Evolutionary conservation across 2,888 invertebrate genomes (phyloP), one percentile per base, ranked within the genome.

Genomic region (Euclidia mi): DNA sequence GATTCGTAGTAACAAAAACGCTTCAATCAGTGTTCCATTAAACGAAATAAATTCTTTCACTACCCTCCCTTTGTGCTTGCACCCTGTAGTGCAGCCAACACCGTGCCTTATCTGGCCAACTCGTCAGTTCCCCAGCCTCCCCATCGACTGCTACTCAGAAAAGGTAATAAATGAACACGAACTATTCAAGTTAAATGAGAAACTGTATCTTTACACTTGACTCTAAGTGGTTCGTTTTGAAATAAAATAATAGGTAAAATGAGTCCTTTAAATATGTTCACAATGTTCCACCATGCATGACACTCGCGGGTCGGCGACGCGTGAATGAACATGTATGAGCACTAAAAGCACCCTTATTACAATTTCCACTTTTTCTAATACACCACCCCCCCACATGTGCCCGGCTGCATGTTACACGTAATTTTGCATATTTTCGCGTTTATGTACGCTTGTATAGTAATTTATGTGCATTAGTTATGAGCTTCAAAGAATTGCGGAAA

Each of bases 381-480:
- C n/a, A n/a, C n/a, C n/a, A n/a, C 82, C 79, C 77, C 77, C 66
- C 64, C 85, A 83, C 74, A 84, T 82, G 84, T 71, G 82, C 75
- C 78, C 80, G 58, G 65, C 66, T 81, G 79, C 84, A 86, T 77
- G 76, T 78, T 79, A 82, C 78, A 81, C 74, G 78, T 85, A 85
- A 86, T 88, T 85, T 87, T 84, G 80, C 88, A 88, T 88, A 86
- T 85, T 87, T 86, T 79, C 73, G 72, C 79, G 77, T 73, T 76
- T 79, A 88, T 89, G 85, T 80, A 80, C 79, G 67, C 82, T 80
- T 79, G 76, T 72, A 70, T 67, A 81, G 79, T 85, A 89, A 90
- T 88, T 85, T 90, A 90, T 90, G 89, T 79, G 84, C 88, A 88
- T 88, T 82, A 81, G 78, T 84, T 87, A 84, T 78, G 73, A 77